Conservation (phyloP, 2,113 vertebrate species). For the Trinectes maculatus region DNA sequence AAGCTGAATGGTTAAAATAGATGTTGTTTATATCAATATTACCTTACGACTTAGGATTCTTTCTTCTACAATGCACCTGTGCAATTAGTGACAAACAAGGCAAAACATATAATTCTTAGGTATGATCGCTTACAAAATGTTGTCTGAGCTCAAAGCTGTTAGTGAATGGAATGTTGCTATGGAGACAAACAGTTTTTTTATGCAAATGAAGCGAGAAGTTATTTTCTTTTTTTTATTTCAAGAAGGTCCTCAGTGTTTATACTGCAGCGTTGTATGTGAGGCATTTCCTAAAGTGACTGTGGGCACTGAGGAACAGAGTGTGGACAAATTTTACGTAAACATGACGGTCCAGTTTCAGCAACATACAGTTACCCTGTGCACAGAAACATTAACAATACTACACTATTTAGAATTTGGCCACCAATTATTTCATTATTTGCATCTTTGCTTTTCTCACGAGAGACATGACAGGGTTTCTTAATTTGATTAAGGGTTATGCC, state of each 20-base stretch:
- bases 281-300: not conserved
- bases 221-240: conserved; percentile 1
- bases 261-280: not conserved
- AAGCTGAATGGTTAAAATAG: too few species aligned
- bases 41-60: too few species aligned
- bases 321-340: not conserved
- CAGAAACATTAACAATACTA: conserved; percentile 12
- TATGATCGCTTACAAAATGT: not conserved
- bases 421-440: not conserved
- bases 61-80: not conserved
- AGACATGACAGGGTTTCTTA: not conserved
- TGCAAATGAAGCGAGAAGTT: not conserved
- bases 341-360: not conserved
- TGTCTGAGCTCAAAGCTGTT: not conserved
- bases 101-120: not conserved
- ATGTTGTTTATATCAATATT: too few species aligned
- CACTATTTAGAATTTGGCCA: not conserved
- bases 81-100: not conserved
- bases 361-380: not conserved
- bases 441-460: not conserved
- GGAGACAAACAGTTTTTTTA: conserved; percentile 1
- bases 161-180: not conserved
- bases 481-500: not conserved
- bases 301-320: not conserved
- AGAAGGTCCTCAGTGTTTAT: not conserved